Base-by-base conservation (phyloP, 1,140 invertebrate genomes). In the Tetragnatha versicolor region DNA sequence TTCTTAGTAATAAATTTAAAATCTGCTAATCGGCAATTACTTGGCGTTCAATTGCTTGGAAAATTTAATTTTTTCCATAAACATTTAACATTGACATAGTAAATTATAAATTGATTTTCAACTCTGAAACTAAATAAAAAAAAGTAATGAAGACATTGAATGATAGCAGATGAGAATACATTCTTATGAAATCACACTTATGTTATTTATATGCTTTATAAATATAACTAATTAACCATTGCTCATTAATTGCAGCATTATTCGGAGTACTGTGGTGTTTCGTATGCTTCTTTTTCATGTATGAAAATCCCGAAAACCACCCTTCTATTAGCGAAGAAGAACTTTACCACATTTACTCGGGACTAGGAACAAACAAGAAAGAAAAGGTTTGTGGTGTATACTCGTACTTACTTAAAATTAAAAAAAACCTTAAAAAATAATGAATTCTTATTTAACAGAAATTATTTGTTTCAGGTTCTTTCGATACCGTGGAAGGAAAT, bases 401-500 rank as follows among this genome's bases (percentile, higher is more conserved):
- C 20, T 9, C 42, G 42, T 3, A 1, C 3, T 47, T 47, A 2
- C 20, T 47, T 2, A 12, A 2, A 12, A 47, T 3, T 20, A 47
- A 47, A 47, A 3, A 1, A 47, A 47, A 12, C 20, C 1, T 47
- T 47, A 2, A 12, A 2, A 2, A 17, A 3, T 47, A 2, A 47
- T 47, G 1, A 2, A 17, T 2, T 17, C 42, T 47, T 47, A 20
- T 47, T 17, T 47, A 17, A 17, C 42, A 12, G 1, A 47, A 17
- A 45, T 45, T 65, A n/a, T n/a, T 12, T 33, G 4, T 69, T 37
- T 47, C 22, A 79, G 76, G 61, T 79, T 33, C 25, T 7, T 1
- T 42, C 35, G 10, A 79, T 79, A 33, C 76, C 76, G 9, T 79
- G 76, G 76, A 79, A 69, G 49, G 2, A 60, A 12, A 79, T 79